Base-by-base conservation (phyloP, 1,140 invertebrate genomes). In the Zaprionus vittiger region DNA sequence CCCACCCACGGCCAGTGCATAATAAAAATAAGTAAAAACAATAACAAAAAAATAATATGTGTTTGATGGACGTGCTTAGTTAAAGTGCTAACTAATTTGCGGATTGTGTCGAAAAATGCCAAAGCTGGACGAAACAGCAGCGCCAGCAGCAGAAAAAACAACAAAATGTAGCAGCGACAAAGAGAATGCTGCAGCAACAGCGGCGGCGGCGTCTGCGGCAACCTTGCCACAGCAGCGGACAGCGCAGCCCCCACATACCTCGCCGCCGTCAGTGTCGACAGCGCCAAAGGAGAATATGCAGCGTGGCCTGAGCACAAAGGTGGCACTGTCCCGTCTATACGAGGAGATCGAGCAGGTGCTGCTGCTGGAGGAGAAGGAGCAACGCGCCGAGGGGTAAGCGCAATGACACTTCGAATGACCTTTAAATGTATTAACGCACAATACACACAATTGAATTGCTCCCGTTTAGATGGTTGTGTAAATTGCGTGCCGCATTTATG, bases 291-390 rank as follows among this genome's bases (percentile, higher is more conserved):
- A 62, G 14, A 70, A 74, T 28, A 37, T 56, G 31, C 84, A 73
- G 22, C 59, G 56, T 11, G 91, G 91, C 5, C 79, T 94, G 2
- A 85, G 87, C 24, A 94, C 93, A 22, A 83, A 91, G 47, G 92
- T 94, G 69, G 94, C 94, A 15, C 77, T 94, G n/a, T 75, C 90
- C 37, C 92, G 91, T 24, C 83, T 94, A 6, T 90, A 93, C 59
- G 91, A 93, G 56, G 94, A 94, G 55, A 93, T 94, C 59, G 78
- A 90, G 70, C 77, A 83, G 31, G 87, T 93, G 26, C 69, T 94
- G 26, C 63, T 78, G 41, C 89, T 93, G 28, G 92, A 92, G 66
- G 91, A 94, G 72, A 65, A 59, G 24, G 71, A 68, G 55, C 69
- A 79, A 67, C 77, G 26, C 24, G 79, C 73, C 22, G 83, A 90